Percentiles rank a stretch among this genome's conserved stretches.
These are phyloP conservation scores for Cerceris ruficornis DNA, from an alignment of 2,888 invertebrate genomes.

Conservation along the genomic window DNA sequence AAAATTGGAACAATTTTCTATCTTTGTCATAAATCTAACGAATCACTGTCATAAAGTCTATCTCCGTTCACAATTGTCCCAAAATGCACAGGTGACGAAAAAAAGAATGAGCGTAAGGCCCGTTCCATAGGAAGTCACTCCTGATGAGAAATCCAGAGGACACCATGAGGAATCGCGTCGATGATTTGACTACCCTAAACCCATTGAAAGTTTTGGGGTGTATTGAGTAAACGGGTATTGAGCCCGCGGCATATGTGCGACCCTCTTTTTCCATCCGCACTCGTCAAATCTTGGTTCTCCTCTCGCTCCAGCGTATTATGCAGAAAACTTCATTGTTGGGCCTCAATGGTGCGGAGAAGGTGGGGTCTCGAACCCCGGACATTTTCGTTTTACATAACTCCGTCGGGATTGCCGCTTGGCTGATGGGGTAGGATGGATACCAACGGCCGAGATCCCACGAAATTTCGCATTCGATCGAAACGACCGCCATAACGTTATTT, in stretches of 20 bases:
- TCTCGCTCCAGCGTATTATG: constrained; percentile 67
- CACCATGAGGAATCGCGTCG: constrained; percentile 4
- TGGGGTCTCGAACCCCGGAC: constrained; percentile 45
- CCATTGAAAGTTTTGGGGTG: constrained; percentile 29
- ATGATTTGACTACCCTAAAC: constrained; percentile 20
- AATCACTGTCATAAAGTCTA: no score
- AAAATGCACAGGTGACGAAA: no score
- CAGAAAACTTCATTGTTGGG: constrained; percentile 73
- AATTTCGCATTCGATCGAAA: constrained; percentile 43
- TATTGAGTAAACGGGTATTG: constrained; percentile 56
- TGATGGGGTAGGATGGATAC: neutral
- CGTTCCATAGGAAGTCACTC: neutral
- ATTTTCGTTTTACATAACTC: constrained; percentile 67
- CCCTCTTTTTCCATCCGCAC: constrained; percentile 51
- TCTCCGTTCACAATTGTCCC: no score
- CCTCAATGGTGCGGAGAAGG: constrained; percentile 65
- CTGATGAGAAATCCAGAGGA: constrained; percentile 5
- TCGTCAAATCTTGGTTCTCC: constrained; percentile 60
- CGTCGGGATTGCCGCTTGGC: constrained; percentile 23
- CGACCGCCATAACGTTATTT: constrained; percentile 7
- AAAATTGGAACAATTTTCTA: no score
- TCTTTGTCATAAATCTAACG: no score
- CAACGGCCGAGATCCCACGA: constrained; percentile 30
- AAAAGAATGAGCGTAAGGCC: no score
- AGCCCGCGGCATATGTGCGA: constrained; percentile 52